Conservation (phyloP, 1,140 invertebrate species). For the Mamestra configurata region DNA sequence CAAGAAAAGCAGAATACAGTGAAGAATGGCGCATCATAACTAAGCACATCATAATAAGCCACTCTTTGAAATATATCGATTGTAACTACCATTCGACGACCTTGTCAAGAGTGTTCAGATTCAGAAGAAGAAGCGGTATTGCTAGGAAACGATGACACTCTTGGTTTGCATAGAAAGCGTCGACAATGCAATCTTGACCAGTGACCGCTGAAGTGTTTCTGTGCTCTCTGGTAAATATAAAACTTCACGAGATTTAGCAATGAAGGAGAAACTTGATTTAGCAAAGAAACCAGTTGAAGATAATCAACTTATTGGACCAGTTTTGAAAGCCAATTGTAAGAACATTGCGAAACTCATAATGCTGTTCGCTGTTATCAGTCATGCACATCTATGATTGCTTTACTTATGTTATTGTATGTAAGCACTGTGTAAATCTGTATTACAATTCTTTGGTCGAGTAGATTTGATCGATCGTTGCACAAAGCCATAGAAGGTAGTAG, state of each 20-base stretch:
- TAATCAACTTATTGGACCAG: slow-evolving; percentile 36
- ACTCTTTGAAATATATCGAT: too few species aligned
- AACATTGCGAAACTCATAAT: not conserved
- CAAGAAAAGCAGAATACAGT: too few species aligned
- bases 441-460: not conserved
- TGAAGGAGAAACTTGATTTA: slow-evolving; percentile 19
- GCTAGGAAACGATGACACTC: too few species aligned
- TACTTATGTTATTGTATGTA: slow-evolving; percentile 8
- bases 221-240: not conserved
- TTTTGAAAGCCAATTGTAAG: slow-evolving; percentile 39
- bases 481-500: not conserved
- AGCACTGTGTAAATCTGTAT: not conserved
- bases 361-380: not conserved
- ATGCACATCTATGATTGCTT: slow-evolving; percentile 1
- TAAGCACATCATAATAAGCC: too few species aligned
- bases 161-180: too few species aligned
- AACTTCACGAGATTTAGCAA: slow-evolving; percentile 12
- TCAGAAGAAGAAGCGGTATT: too few species aligned
- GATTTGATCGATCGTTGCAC: not conserved
- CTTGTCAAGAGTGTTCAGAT: too few species aligned
- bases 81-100: too few species aligned
- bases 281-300: slow-evolving; percentile 7
- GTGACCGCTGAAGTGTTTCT: too few species aligned
- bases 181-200: too few species aligned
- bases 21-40: too few species aligned